Conservation (phyloP, 2,113 vertebrate genomes). For the Eptatretus burgeri region DNA sequence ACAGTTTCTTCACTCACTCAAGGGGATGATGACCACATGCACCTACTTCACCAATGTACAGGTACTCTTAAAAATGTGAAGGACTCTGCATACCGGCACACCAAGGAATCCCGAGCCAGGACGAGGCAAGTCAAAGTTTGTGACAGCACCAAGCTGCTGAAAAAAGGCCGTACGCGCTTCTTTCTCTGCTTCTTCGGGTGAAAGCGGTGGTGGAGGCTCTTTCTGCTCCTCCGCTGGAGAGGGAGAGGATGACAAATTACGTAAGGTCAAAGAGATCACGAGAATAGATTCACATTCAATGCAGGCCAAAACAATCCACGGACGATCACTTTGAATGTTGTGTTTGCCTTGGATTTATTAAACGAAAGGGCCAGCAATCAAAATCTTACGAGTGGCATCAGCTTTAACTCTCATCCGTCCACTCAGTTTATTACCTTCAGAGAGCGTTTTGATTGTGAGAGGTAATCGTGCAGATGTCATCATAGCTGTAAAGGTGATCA, state of each 20-base stretch:
- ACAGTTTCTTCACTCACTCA: too few species aligned
- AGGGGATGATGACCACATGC: too few species aligned
- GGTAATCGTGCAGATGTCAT: constrained; percentile 97
- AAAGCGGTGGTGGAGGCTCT: constrained; percentile 47
- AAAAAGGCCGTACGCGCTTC: constrained; percentile 97
- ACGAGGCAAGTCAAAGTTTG: constrained; percentile 55
- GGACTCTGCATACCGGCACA: too few species aligned
- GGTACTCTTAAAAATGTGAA: too few species aligned
- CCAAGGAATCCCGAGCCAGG: constrained; percentile 12
- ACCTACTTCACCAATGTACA: too few species aligned
- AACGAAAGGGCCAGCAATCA: too few species aligned
- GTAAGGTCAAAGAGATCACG: background rate
- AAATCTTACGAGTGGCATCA: too few species aligned
- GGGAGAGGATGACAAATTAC: background rate
- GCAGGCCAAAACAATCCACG: too few species aligned
- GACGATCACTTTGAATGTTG: too few species aligned
- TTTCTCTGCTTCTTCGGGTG: constrained; percentile 66
- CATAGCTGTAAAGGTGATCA: constrained; percentile 97
- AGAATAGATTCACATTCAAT: too few species aligned
- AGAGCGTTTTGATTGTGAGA: constrained; percentile 85
- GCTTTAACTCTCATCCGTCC: too few species aligned
- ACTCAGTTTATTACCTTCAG: constrained; percentile 32
- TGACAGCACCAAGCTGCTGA: constrained; percentile 79
- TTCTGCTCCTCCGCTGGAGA: constrained; percentile 79
- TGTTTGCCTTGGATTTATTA: too few species aligned